Evolutionary conservation across 1,140 invertebrate genomes (phyloP).

Genomic region (Rhyacophila brunnea): DNA sequence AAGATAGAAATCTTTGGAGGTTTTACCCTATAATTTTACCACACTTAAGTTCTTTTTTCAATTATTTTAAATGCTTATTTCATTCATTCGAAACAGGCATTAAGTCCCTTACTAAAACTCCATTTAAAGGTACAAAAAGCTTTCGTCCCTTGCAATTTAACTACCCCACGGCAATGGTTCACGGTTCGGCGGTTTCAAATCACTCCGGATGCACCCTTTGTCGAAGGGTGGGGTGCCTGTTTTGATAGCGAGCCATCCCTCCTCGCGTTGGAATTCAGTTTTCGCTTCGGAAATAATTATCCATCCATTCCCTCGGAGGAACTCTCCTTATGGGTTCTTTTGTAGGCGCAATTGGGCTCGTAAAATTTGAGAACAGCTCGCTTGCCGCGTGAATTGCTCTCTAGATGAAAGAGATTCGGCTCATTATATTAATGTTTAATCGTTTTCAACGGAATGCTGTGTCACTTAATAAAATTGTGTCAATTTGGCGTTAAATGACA

Average conservation of each 20-base stretch:
- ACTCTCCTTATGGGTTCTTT: neutral
- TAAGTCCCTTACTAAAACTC: too few relatives aligned
- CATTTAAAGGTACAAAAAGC: too few relatives aligned
- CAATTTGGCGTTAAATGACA: too few relatives aligned
- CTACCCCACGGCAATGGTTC: constrained; percentile 1
- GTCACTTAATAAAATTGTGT: too few relatives aligned
- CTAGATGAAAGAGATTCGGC: constrained; percentile 1
- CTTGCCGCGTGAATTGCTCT: neutral
- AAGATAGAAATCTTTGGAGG: too few relatives aligned
- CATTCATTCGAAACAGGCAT: too few relatives aligned
- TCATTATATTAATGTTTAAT: too few relatives aligned
- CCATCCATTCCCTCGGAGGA: constrained; percentile 8
- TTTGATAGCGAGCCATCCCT: constrained; percentile 30
- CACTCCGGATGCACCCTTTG: constrained; percentile 37
- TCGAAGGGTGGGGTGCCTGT: constrained; percentile 26
- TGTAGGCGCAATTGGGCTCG: constrained; percentile 8
- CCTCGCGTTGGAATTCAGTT: constrained; percentile 30
- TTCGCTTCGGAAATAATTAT: constrained; percentile 37
- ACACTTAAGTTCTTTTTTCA: too few relatives aligned
- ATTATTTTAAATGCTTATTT: too few relatives aligned
- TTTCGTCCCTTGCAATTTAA: too few relatives aligned
- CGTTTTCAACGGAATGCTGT: too few relatives aligned
- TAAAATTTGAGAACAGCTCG: neutral
- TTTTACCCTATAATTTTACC: too few relatives aligned
- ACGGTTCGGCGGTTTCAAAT: constrained; percentile 30